Evolutionary conservation across 2,888 invertebrate species (phyloP).

Genomic region (Drosophila emarginata): DNA sequence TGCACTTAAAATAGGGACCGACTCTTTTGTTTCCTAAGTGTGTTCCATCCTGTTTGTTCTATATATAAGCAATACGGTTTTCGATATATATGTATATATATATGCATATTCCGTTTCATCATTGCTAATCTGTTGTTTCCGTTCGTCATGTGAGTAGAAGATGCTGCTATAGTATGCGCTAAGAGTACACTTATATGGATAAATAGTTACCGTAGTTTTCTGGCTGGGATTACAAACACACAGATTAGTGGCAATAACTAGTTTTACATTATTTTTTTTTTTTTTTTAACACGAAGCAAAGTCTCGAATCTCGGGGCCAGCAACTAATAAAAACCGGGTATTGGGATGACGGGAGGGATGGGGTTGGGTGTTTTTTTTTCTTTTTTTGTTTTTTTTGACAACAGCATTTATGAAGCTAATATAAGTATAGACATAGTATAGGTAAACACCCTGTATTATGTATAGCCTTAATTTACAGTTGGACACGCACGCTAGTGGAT

Average conservation of each 20-base stretch:
- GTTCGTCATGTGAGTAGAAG: constrained; percentile 73
- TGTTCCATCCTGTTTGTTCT: constrained; percentile 44
- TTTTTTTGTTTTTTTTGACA: constrained; percentile 33
- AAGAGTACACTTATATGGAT: constrained; percentile 72
- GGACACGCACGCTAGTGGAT: constrained; percentile 75
- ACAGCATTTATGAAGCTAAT: constrained; percentile 63
- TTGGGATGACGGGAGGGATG: constrained; percentile 2
- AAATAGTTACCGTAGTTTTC: constrained; percentile 52
- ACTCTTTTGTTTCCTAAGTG: constrained; percentile 55
- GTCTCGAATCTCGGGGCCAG: constrained; percentile 46
- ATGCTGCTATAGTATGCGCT: constrained; percentile 73
- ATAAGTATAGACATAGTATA: constrained; percentile 47
- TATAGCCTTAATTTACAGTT: constrained; percentile 78
- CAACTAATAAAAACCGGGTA: constrained; percentile 34
- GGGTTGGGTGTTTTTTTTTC: not conserved
- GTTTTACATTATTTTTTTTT: constrained; percentile 51
- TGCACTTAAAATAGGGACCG: constrained; percentile 65
- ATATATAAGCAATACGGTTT: constrained; percentile 67
- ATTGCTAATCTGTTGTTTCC: constrained; percentile 38
- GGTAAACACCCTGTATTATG: constrained; percentile 73
- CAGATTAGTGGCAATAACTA: constrained; percentile 70
- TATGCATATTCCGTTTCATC: constrained; percentile 43
- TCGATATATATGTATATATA: constrained; percentile 42
- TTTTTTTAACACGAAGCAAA: constrained; percentile 72
- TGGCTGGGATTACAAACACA: constrained; percentile 61